These are phyloP conservation scores for Brachystomella parvula DNA, from an alignment of 1,140 invertebrate species.

Conservation along the genomic window DNA sequence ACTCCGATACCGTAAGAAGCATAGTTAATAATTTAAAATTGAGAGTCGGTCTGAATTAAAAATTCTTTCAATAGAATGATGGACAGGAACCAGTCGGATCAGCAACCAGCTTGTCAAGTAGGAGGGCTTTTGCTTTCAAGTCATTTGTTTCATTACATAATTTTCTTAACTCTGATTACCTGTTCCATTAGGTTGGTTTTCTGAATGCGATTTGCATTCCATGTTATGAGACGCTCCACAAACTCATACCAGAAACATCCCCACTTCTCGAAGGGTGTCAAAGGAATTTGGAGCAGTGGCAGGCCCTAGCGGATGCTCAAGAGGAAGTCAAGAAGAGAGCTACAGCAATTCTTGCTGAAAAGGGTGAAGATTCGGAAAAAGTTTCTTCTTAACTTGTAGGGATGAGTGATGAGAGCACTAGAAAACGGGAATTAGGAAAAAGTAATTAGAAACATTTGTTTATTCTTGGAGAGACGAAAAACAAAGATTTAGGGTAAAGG, in stretches of 20 bases:
- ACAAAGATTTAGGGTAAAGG: too few relatives aligned
- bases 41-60: not conserved
- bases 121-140: not conserved
- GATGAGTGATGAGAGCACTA: too few relatives aligned
- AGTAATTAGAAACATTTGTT: too few relatives aligned
- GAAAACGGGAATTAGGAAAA: too few relatives aligned
- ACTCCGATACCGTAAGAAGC: slow-evolving; percentile 19
- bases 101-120: slow-evolving; percentile 66
- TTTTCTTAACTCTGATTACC: not conserved
- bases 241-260: slow-evolving; percentile 60
- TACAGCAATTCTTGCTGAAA: not conserved
- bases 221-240: slow-evolving; percentile 61
- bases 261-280: slow-evolving; percentile 60
- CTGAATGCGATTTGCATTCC: slow-evolving; percentile 69
- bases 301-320: slow-evolving; percentile 24
- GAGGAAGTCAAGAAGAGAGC: slow-evolving; percentile 17
- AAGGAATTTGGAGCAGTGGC: slow-evolving; percentile 46
- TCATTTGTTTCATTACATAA: not conserved
- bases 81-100: slow-evolving; percentile 62
- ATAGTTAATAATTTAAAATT: not conserved
- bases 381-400: not conserved
- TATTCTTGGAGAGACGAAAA: too few relatives aligned
- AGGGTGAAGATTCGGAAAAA: not conserved
- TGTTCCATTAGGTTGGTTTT: slow-evolving; percentile 59
- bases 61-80: slow-evolving; percentile 53